Evolutionary conservation across 2,888 invertebrate genomes (phyloP), one percentile per base, ranked within the genome.

Genomic region (Platypus cylindrus): DNA sequence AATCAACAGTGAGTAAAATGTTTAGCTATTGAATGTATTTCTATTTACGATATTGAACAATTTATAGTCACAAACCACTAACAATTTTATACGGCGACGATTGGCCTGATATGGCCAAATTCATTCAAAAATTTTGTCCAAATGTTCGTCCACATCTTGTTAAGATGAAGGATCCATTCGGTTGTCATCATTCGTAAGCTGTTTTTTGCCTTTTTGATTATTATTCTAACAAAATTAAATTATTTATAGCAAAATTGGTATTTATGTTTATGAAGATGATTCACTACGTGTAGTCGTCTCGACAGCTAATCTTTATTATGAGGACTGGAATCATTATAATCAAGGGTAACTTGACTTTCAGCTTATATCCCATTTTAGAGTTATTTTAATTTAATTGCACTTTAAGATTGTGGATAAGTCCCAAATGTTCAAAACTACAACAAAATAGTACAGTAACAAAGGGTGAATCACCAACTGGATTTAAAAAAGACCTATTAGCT

Each of bases 301-400:
- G 1, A 94, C 94, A 0, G 90, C 94, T 0, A 97, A 97, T 65
- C 66, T 95, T 3, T 83, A 93, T 47, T 68, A 77, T 15, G 79
- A 82, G 43, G 95, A 97, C 60, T 97, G 95, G 95, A 76, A 83
- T 51, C 84, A 93, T 58, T 76, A 91, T 48, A 89, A 91, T 1
- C 94, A 97, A 61, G 91, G 91, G 74, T 84, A 57, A 59, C 24
- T 20, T 20, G 20, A 20, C 20, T 20, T 9, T 20, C 9, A 7
- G 20, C 5, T 7, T 9, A 20, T n/a, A 20, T 20, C 9, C 9
- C 20, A 20, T 20, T 20, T 5, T 20, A n/a, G 24, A 11, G 24
- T 5, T n/a, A 25, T 14, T 32, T 17, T 14, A 16, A 14, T n/a
- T 17, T 3, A 28, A 23, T 33, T 27, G 9, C 20, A 30, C 43